Conservation (phyloP, 2,888 invertebrate genomes). For the Polymixis flavicincta region DNA sequence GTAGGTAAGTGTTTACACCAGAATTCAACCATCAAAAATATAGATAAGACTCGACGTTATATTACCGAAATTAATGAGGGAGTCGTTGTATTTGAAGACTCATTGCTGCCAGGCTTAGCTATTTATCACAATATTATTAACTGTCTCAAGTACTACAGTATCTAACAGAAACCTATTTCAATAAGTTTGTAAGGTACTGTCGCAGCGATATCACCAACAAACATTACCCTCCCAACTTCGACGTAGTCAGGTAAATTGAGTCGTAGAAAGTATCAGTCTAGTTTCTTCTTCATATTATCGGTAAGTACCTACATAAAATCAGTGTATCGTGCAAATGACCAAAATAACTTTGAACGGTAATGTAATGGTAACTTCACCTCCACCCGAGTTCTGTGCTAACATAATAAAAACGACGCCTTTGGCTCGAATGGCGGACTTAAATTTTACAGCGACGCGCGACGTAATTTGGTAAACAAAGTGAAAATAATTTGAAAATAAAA, state of each 20-base stretch:
- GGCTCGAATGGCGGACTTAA: constrained; percentile 22
- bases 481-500: constrained; percentile 11
- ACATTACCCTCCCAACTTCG: constrained; percentile 17
- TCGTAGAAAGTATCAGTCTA: constrained; percentile 5
- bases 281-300: constrained; percentile 4
- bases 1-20: background rate
- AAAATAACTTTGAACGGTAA: constrained; percentile 33
- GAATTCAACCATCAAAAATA: background rate
- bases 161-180: constrained; percentile 5
- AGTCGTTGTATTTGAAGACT: constrained; percentile 13
- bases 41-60: background rate
- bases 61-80: constrained; percentile 4
- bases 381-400: constrained; percentile 16
- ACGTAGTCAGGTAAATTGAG: constrained; percentile 10
- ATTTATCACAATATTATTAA: constrained; percentile 9
- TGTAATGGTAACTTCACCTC: constrained; percentile 24
- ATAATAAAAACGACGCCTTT: constrained; percentile 37
- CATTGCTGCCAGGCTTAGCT: background rate
- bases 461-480: background rate
- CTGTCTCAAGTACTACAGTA: background rate
- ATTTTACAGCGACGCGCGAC: constrained; percentile 24
- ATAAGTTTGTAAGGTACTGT: constrained; percentile 17
- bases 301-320: constrained; percentile 26
- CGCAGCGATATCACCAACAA: background rate
- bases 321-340: constrained; percentile 4